Conservation (phyloP, 2,113 vertebrate genomes). For the Jacana jacana region DNA sequence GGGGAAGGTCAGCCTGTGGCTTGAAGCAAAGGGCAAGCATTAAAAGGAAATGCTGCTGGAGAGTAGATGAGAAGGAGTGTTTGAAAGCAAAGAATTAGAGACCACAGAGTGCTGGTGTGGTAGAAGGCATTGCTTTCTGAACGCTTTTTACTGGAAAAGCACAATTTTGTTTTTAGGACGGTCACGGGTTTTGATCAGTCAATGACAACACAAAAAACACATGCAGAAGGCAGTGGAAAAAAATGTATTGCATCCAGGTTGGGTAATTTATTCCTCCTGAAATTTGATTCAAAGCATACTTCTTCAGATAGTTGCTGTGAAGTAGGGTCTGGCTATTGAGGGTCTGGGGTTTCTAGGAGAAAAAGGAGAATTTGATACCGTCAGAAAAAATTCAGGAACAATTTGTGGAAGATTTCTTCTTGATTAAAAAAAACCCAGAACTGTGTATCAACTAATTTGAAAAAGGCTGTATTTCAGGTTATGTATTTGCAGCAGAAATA, state of each 20-base stretch:
- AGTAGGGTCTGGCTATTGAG: neutral
- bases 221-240: neutral
- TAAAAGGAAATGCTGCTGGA: neutral
- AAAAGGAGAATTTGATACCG: neutral
- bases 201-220: neutral
- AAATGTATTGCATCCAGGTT: neutral
- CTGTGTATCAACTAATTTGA: neutral
- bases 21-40: neutral
- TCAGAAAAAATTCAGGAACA: neutral
- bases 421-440: neutral
- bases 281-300: neutral
- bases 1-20: neutral
- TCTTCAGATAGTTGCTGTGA: neutral
- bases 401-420: neutral
- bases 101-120: neutral
- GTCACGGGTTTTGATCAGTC: neutral
- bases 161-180: neutral
- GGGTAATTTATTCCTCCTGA: neutral
- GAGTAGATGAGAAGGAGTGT: neutral
- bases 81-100: neutral
- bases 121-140: neutral
- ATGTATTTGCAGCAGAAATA: neutral
- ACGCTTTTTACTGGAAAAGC: neutral
- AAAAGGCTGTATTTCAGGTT: neutral
- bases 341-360: neutral